Evolutionary conservation across 2,113 vertebrate genomes (phyloP).

Genomic region (Scalopus aquaticus): DNA sequence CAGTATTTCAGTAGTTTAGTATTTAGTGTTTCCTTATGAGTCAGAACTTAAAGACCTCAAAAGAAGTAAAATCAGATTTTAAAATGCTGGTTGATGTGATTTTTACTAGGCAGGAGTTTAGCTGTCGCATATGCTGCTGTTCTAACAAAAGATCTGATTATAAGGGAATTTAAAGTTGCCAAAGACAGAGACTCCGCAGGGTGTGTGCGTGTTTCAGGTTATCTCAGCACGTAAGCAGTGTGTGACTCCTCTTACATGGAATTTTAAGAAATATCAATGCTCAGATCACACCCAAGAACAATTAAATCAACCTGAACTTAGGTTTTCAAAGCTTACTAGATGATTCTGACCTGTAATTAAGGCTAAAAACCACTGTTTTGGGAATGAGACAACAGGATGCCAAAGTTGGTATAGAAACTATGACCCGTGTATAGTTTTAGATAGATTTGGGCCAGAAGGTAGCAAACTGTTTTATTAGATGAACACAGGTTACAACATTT

Average conservation of each 20-base stretch:
- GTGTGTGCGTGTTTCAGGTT: neutral
- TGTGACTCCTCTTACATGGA: neutral
- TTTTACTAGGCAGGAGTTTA: constrained; percentile 33
- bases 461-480: neutral
- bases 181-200: neutral
- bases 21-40: neutral
- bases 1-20: neutral
- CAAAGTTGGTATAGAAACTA: neutral
- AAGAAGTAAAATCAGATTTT: neutral
- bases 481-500: neutral
- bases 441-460: neutral
- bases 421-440: neutral
- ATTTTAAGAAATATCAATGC: neutral
- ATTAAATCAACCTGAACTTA: neutral
- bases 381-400: neutral
- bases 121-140: neutral
- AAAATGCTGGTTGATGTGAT: neutral
- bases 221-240: neutral
- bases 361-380: neutral
- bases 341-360: neutral
- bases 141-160: neutral
- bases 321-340: neutral
- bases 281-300: neutral
- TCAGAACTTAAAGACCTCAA: constrained; percentile 17
- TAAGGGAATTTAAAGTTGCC: neutral